phyloP scores from a whole-genome alignment of 2,113 vertebrate genomes.

The Hirundichthys speculiger region DNA sequence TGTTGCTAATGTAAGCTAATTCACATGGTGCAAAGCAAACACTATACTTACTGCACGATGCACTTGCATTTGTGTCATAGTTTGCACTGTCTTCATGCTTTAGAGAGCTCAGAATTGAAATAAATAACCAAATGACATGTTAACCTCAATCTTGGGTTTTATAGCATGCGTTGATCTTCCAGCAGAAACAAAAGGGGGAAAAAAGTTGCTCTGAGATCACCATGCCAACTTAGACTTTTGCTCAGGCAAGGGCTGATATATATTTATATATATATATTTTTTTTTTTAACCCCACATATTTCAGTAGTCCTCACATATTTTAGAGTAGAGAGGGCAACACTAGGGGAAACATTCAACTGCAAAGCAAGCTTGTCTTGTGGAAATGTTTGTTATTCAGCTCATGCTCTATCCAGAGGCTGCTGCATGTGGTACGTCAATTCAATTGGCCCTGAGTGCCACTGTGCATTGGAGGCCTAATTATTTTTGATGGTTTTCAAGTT shows the following conservation, averaged over 20 bases:
- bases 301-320: slow-evolving; percentile 33
- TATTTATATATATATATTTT: neutral
- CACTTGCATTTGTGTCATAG: neutral
- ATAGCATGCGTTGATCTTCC: slow-evolving; percentile 11
- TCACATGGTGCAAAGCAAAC: too few species aligned
- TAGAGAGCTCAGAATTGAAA: neutral
- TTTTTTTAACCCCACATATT: slow-evolving; percentile 43
- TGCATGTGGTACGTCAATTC: slow-evolving; percentile 79
- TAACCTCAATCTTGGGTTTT: slow-evolving; percentile 3
- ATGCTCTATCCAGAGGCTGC: slow-evolving; percentile 75
- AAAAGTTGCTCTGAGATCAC: slow-evolving; percentile 45
- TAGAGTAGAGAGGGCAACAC: slow-evolving; percentile 51
- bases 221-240: slow-evolving; percentile 36
- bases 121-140: neutral
- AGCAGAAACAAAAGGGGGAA: slow-evolving; percentile 8
- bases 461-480: slow-evolving; percentile 71
- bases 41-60: neutral
- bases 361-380: slow-evolving; percentile 72
- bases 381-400: slow-evolving; percentile 81
- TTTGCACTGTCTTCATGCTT: slow-evolving; percentile 1
- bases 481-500: slow-evolving; percentile 71
- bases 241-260: slow-evolving; percentile 20
- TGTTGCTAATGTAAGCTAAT: too few species aligned
- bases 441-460: slow-evolving; percentile 76
- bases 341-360: slow-evolving; percentile 68